Conservation (phyloP, 2,113 vertebrate genomes). For the Paramormyrops kingsleyae region DNA sequence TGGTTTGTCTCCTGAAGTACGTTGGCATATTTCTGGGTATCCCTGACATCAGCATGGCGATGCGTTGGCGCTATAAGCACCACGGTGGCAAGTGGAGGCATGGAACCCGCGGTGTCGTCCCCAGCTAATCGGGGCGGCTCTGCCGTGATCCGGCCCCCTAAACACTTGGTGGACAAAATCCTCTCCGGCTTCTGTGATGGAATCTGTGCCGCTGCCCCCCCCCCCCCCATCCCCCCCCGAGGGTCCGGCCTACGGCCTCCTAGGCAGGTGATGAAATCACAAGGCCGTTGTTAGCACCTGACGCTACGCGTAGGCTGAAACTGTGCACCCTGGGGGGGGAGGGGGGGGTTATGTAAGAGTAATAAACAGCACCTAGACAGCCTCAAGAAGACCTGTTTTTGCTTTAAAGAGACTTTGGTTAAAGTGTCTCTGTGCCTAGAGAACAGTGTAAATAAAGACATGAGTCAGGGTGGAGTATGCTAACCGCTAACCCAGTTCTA, state of each 20-base stretch:
- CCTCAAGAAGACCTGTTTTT: background rate
- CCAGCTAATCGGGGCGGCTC: constrained; percentile 46
- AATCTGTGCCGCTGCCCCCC: constrained; percentile 31
- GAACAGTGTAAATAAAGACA: background rate
- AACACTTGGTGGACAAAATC: constrained; percentile 38
- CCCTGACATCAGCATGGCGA: background rate
- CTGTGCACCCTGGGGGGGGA: background rate
- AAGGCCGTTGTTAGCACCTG: background rate
- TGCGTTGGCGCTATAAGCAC: background rate
- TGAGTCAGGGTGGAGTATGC: background rate
- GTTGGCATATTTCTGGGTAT: background rate
- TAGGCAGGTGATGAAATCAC: background rate
- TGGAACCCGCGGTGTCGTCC: constrained; percentile 17
- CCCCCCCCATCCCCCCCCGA: background rate
- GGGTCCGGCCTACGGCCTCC: background rate
- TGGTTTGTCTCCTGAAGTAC: background rate
- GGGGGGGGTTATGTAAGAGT: background rate
- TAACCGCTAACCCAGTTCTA: background rate
- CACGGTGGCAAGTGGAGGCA: background rate
- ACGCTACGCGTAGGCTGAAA: background rate
- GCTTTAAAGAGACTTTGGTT: background rate
- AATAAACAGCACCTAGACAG: background rate
- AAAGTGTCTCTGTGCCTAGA: background rate
- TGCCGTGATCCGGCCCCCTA: constrained; percentile 39
- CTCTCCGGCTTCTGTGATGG: constrained; percentile 42